These are phyloP conservation scores for Lamellibrachia columna DNA, from an alignment of 2,888 invertebrate species.

Conservation along the genomic window DNA sequence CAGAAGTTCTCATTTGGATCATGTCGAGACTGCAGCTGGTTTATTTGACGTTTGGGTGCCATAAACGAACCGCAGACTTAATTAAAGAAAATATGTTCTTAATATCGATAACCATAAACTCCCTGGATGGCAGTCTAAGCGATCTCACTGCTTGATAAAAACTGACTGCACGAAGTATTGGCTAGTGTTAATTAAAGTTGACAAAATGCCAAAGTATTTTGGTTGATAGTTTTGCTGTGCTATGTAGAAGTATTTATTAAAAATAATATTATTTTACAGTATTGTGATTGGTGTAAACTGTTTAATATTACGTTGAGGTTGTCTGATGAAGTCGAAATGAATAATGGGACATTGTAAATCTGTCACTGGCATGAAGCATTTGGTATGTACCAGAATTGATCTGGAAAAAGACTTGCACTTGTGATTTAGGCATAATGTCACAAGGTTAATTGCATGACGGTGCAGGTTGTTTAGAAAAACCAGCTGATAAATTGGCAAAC, in stretches of 20 bases:
- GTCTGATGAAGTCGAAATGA: background rate
- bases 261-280: background rate
- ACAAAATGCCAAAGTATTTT: constrained; percentile 2
- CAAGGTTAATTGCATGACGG: too few relatives aligned
- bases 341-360: background rate
- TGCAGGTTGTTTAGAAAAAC: too few relatives aligned
- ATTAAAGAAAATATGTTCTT: constrained; percentile 16
- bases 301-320: background rate
- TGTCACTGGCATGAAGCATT: background rate
- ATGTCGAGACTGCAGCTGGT: background rate
- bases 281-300: background rate
- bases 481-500: too few relatives aligned
- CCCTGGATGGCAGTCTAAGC: background rate
- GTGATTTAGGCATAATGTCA: too few relatives aligned
- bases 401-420: too few relatives aligned
- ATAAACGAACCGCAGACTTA: background rate
- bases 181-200: background rate
- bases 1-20: background rate
- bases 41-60: background rate
- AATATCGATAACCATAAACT: constrained; percentile 10
- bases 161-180: background rate
- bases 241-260: background rate
- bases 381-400: too few relatives aligned
- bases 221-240: background rate
- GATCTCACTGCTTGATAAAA: background rate